phyloP scores from a whole-genome alignment of 2,888 invertebrate species.

The Napeogenes inachia region DNA sequence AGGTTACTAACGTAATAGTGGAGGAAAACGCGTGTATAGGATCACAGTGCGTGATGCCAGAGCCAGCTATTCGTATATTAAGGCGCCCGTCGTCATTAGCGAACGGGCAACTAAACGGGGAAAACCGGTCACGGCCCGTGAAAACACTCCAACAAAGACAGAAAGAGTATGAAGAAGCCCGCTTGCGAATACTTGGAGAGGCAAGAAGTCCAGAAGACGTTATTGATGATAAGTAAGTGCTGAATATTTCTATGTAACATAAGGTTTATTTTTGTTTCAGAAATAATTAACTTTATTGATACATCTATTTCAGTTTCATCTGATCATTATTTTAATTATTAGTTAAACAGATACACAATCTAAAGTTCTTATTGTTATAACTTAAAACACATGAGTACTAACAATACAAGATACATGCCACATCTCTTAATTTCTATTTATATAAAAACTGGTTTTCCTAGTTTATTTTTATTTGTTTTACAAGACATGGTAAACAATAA shows the following conservation, averaged over 20 bases:
- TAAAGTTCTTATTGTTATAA: too few species aligned
- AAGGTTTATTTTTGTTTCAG: neutral
- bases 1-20: slow-evolving; percentile 77
- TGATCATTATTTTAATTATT: too few species aligned
- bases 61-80: slow-evolving; percentile 90
- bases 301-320: too few species aligned
- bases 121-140: slow-evolving; percentile 80
- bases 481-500: neutral
- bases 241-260: neutral
- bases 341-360: too few species aligned
- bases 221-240: slow-evolving; percentile 78
- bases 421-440: slow-evolving; percentile 1
- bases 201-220: slow-evolving; percentile 88
- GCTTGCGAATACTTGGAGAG: slow-evolving; percentile 92
- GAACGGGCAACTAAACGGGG: slow-evolving; percentile 81
- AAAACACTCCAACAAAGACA: slow-evolving; percentile 93
- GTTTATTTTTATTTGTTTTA: neutral
- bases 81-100: slow-evolving; percentile 80
- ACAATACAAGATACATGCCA: neutral
- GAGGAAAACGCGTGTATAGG: slow-evolving; percentile 89
- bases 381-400: neutral
- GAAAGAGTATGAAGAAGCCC: slow-evolving; percentile 95
- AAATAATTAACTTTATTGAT: too few species aligned
- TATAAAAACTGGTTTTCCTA: neutral
- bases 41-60: slow-evolving; percentile 81